These are phyloP conservation scores for Enteromius viviparus DNA, from an alignment of 2,797 vertebrate species.

Conservation along the genomic window DNA sequence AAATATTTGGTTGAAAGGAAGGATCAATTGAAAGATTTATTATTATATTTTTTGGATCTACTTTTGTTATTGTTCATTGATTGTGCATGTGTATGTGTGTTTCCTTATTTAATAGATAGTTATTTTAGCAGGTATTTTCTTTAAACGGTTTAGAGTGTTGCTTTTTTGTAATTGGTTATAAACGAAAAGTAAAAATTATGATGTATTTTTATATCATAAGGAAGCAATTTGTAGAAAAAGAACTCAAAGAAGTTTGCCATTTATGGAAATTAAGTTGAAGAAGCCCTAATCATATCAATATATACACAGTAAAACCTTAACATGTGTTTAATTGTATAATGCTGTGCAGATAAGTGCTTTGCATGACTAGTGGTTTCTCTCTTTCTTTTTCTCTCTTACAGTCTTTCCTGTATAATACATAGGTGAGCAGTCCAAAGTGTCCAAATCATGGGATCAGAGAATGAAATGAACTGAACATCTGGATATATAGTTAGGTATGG, in stretches of 20 bases:
- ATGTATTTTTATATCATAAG: not conserved
- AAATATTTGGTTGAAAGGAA: not conserved
- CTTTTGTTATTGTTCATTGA: not conserved
- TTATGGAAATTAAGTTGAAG: not conserved
- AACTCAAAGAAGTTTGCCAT: not conserved
- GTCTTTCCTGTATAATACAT: not conserved
- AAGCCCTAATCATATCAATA: not conserved
- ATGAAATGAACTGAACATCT: slow-evolving; percentile 73
- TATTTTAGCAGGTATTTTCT: not conserved
- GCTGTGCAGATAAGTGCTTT: not conserved
- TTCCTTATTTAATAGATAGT: not conserved
- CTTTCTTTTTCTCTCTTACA: slow-evolving; percentile 30
- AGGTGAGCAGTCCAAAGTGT: slow-evolving; percentile 22
- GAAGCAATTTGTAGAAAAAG: not conserved
- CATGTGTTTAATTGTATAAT: not conserved
- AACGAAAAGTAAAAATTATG: not conserved
- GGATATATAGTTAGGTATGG: slow-evolving; percentile 66
- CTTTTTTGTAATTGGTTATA: not conserved
- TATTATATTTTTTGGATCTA: not conserved
- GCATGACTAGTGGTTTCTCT: slow-evolving; percentile 6
- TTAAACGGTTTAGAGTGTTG: not conserved
- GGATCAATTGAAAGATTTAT: not conserved
- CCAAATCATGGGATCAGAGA: slow-evolving; percentile 55
- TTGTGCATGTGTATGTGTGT: slow-evolving; percentile 1
- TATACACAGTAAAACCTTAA: not conserved